phyloP scores from a whole-genome alignment of 2,888 invertebrate species.

The Phortica magna region DNA sequence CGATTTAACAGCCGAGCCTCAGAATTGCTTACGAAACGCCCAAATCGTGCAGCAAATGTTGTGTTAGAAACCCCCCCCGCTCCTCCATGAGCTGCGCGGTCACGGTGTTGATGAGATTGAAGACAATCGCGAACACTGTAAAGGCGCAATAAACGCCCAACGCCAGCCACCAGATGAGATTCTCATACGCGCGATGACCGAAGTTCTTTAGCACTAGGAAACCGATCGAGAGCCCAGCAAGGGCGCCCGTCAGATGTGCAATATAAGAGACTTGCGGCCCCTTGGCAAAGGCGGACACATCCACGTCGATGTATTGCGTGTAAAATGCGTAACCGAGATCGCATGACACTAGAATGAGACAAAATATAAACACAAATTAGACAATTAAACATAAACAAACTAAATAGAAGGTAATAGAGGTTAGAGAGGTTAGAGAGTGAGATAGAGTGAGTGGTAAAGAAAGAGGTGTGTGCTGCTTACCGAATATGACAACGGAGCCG shows the following conservation, averaged over 20 bases:
- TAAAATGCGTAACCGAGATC: conserved; percentile 97
- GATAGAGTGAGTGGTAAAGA: not conserved
- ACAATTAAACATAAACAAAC: not conserved
- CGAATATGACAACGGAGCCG: conserved; percentile 94
- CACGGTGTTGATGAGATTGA: conserved; percentile 86
- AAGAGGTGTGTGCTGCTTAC: conserved; percentile 79
- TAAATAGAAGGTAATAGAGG: not conserved
- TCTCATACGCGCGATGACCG: conserved; percentile 95
- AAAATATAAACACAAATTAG: conserved; percentile 38
- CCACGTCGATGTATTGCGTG: conserved; percentile 84
- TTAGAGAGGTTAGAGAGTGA: not conserved
- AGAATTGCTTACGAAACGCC: conserved; percentile 75
- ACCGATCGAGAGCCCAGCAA: conserved; percentile 96
- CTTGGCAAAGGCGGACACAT: conserved; percentile 60
- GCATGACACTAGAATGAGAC: conserved; percentile 85
- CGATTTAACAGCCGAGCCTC: not conserved
- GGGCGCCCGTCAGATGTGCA: conserved; percentile 95
- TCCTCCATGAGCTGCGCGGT: conserved; percentile 77
- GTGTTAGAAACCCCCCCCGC: conserved; percentile 77
- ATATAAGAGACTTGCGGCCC: conserved; percentile 94
- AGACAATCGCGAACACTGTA: conserved; percentile 94
- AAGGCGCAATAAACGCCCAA: conserved; percentile 95
- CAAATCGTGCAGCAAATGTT: conserved; percentile 78
- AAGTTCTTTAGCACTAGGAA: conserved; percentile 96
- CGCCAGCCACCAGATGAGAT: conserved; percentile 97